Evolutionary conservation across 2,113 vertebrate genomes (phyloP), one percentile per base, ranked within the genome.

Genomic region (Todiramphus chloris): DNA sequence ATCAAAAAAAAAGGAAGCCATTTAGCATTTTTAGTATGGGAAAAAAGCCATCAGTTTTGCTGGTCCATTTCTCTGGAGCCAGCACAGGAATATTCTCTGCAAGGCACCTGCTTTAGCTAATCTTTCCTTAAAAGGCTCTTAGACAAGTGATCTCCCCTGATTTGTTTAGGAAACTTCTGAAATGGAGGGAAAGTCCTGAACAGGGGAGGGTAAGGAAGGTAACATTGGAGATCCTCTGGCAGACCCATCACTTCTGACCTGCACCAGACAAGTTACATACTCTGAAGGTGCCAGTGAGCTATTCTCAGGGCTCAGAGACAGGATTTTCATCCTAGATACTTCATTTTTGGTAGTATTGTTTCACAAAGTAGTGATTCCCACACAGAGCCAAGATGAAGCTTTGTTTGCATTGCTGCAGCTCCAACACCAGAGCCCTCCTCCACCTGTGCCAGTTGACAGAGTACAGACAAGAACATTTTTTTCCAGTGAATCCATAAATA

Each of bases 401-500:
- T 66, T 83, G 27, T 68, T 78, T 27, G 19, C 2, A 0, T 23
- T 55, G 27, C 18, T 84, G 11, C 10, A 11, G 24, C 81, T 16
- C 23, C 23, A 75, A 6, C 9, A 87, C 35, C 69, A 87, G 62
- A 66, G 10, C 15, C 39, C 33, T 93, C 39, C 74, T 91, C 20
- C 10, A 76, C 30, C 2, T 4, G 11, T 11, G 27, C 39, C 41
- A 12, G 8, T 43, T 84, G 69, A 56, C 15, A 59, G 69, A 73
- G 30, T 63, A 75, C 30, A 87, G 60, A 25, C 43, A 68, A 56
- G 35, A 87, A 23, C 35, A 7, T 5, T 60, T 91, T 88, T 84
- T 77, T 64, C 16, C n/a, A 50, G 23, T 72, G 30, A 89, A 93
- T 87, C 87, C 50, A 87, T 82, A 79, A 82, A 78, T 31, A 58